Conservation (phyloP, 2,888 invertebrate species). For the Lissocephala sabroskyi region DNA sequence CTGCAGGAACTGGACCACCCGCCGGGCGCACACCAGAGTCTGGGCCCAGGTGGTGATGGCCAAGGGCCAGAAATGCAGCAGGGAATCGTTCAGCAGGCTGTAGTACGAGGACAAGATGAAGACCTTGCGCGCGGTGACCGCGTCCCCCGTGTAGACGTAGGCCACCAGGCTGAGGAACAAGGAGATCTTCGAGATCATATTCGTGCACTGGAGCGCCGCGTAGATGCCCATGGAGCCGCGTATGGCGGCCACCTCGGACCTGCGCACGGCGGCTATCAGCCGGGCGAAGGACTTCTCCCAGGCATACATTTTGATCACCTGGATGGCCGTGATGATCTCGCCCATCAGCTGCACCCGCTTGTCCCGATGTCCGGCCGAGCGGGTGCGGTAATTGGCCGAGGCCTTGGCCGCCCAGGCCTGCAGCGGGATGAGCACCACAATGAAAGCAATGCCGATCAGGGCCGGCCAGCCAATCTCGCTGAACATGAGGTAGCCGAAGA, state of each 20-base stretch:
- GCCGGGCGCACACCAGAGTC: slow-evolving; percentile 80
- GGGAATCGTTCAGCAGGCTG: slow-evolving; percentile 82
- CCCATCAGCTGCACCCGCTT: slow-evolving; percentile 90
- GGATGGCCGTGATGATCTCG: slow-evolving; percentile 87
- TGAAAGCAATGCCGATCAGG: slow-evolving; percentile 79
- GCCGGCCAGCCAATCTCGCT: slow-evolving; percentile 78
- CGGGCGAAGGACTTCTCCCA: slow-evolving; percentile 87
- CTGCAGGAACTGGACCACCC: slow-evolving; percentile 79
- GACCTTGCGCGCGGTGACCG: slow-evolving; percentile 81
- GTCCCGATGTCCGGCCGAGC: slow-evolving; percentile 86
- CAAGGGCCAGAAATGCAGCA: slow-evolving; percentile 85
- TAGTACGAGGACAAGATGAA: slow-evolving; percentile 89
- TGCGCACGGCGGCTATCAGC: slow-evolving; percentile 81
- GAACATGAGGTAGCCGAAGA: slow-evolving; percentile 75
- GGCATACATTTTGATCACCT: slow-evolving; percentile 91
- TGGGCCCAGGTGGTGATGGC: slow-evolving; percentile 85
- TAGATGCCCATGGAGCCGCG: slow-evolving; percentile 79
- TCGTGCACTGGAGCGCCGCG: slow-evolving; percentile 80
- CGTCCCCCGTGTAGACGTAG: slow-evolving; percentile 77
- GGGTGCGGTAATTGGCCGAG: slow-evolving; percentile 77
- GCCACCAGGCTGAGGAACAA: slow-evolving; percentile 83
- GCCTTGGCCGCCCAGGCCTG: slow-evolving; percentile 83
- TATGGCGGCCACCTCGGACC: slow-evolving; percentile 80
- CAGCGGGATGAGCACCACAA: slow-evolving; percentile 81
- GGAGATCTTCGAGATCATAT: slow-evolving; percentile 85